These are phyloP conservation scores for Bombus pascuorum DNA, from an alignment of 1,140 invertebrate species.

Conservation along the genomic window DNA sequence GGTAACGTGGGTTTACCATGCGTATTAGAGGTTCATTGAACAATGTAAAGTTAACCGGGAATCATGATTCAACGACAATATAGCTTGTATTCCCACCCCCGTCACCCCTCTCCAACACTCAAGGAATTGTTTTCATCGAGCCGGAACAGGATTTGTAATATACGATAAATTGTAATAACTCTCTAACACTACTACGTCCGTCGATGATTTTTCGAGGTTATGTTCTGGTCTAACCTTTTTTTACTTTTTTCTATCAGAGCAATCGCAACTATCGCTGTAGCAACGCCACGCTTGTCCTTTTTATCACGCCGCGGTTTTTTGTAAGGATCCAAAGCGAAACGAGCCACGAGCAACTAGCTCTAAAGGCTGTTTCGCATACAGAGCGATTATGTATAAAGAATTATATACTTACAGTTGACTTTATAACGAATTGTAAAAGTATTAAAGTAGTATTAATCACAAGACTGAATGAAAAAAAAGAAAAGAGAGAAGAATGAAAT, in stretches of 20 bases:
- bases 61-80: constrained; percentile 26
- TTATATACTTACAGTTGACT: constrained; percentile 41
- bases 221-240: not conserved
- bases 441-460: constrained; percentile 77
- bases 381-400: constrained; percentile 36
- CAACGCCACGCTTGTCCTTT: constrained; percentile 25
- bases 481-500: constrained; percentile 15
- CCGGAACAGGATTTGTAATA: constrained; percentile 22
- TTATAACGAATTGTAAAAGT: constrained; percentile 67
- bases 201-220: not conserved
- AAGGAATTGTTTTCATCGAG: constrained; percentile 46
- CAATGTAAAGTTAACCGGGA: constrained; percentile 45
- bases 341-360: not conserved
- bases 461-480: constrained; percentile 71
- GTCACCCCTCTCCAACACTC: not conserved
- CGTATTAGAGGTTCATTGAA: constrained; percentile 28
- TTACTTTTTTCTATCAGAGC: not conserved
- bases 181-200: not conserved
- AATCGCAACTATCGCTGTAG: constrained; percentile 27
- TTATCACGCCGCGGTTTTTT: not conserved
- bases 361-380: not conserved
- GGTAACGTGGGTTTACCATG: constrained; percentile 24
- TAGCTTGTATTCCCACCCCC: not conserved
- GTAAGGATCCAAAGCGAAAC: not conserved
- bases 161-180: not conserved